A percentile compares a stretch with the other conserved stretches of the same genome.
Conservation (phyloP, 1,140 invertebrate genomes). For the Popillia japonica region DNA sequence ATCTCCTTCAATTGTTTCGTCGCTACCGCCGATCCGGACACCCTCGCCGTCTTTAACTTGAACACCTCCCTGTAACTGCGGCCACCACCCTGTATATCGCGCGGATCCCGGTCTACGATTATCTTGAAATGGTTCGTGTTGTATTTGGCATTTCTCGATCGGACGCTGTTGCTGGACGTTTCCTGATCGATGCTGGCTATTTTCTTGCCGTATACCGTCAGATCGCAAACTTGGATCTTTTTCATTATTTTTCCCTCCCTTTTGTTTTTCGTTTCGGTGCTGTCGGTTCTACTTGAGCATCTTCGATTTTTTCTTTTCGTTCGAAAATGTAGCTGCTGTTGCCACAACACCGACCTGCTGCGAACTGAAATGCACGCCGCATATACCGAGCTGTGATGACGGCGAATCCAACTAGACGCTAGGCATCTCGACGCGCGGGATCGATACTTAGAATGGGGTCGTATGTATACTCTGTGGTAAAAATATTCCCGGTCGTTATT, state of each 20-base stretch:
- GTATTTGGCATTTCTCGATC: not conserved
- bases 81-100: not conserved
- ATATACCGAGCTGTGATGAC: too few relatives aligned
- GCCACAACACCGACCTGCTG: too few relatives aligned
- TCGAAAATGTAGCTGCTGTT: too few relatives aligned
- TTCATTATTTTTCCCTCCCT: not conserved
- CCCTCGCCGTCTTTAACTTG: not conserved
- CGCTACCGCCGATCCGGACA: not conserved
- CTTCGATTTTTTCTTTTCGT: too few relatives aligned
- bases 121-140: not conserved
- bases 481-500: too few relatives aligned
- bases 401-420: too few relatives aligned
- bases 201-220: not conserved
- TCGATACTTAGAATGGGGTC: too few relatives aligned
- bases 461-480: too few relatives aligned
- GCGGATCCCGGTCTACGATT: not conserved
- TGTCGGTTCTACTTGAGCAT: too few relatives aligned
- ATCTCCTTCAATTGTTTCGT: slow-evolving; percentile 4
- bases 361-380: too few relatives aligned
- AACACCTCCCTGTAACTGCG: not conserved
- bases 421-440: too few relatives aligned
- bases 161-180: not conserved
- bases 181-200: not conserved
- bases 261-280: not conserved
- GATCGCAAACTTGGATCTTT: not conserved